phyloP scores from a whole-genome alignment of 2,797 vertebrate species.

The Lindbergichthys nudifrons region DNA sequence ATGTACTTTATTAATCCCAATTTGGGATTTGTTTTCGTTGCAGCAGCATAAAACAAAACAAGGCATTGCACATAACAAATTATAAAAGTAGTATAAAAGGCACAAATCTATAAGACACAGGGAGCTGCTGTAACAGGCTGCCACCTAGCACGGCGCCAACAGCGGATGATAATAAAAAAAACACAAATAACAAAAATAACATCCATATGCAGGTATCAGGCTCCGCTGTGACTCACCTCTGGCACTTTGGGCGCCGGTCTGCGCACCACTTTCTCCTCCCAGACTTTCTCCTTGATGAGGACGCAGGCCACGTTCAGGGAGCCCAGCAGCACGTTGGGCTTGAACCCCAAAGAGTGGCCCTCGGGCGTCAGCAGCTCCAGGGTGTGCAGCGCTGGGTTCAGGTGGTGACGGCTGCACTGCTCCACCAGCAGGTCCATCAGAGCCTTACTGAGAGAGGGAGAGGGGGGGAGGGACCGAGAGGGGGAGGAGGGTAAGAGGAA shows the following conservation, averaged over 20 bases:
- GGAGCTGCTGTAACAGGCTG: too few relatives aligned
- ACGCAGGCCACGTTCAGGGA: slow-evolving; percentile 89
- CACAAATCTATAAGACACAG: too few relatives aligned
- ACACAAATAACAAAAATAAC: not conserved
- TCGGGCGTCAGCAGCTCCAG: slow-evolving; percentile 89
- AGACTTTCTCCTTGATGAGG: slow-evolving; percentile 91
- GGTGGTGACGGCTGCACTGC: slow-evolving; percentile 91
- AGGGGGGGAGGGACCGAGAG: slow-evolving; percentile 12
- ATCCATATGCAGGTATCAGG: not conserved
- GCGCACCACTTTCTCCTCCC: slow-evolving; percentile 87
- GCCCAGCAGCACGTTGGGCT: slow-evolving; percentile 93
- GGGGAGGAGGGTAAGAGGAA: slow-evolving; percentile 37
- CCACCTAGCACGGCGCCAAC: too few relatives aligned
- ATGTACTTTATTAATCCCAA: too few relatives aligned
- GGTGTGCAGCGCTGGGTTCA: slow-evolving; percentile 93
- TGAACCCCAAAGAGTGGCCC: slow-evolving; percentile 88
- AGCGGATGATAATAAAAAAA: not conserved
- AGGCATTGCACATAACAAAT: too few relatives aligned
- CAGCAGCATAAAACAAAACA: too few relatives aligned
- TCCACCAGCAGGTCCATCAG: slow-evolving; percentile 98
- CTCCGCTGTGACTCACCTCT: slow-evolving; percentile 85
- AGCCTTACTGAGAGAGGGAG: slow-evolving; percentile 87
- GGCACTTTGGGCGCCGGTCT: slow-evolving; percentile 88
- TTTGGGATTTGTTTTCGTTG: too few relatives aligned
- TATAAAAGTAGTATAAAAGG: too few relatives aligned